A percentile compares a stretch with the other conserved stretches of the same genome.
phyloP scores from a whole-genome alignment of 2,113 vertebrate genomes.

The Prinia subflava region DNA sequence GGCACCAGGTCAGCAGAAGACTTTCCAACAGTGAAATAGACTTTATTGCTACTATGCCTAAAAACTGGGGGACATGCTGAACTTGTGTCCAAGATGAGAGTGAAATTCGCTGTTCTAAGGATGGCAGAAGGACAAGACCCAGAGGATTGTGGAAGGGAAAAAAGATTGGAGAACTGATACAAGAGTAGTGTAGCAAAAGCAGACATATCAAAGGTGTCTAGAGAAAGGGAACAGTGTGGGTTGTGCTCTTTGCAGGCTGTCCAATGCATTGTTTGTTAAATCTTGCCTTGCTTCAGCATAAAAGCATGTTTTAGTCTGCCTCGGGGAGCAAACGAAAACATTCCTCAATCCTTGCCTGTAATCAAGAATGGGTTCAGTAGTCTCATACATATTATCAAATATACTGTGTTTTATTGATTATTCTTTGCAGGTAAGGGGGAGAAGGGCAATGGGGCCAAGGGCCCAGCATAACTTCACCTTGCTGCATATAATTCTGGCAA shows the following conservation, averaged over 20 bases:
- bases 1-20: background rate
- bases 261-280: background rate
- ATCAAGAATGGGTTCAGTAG: background rate
- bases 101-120: accelerated
- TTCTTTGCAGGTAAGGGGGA: background rate
- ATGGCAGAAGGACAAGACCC: background rate
- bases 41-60: background rate
- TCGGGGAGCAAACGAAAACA: background rate
- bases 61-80: background rate
- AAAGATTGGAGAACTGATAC: background rate
- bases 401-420: background rate
- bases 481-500: background rate
- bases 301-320: background rate
- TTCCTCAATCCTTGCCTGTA: background rate
- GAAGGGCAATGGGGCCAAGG: background rate
- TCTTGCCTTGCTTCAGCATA: background rate
- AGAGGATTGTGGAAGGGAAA: background rate
- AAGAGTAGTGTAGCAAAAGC: background rate
- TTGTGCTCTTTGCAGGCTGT: background rate
- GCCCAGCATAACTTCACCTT: background rate
- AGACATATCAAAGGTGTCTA: background rate
- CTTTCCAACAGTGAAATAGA: background rate
- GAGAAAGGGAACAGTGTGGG: background rate
- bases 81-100: background rate
- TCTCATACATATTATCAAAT: background rate